Evolutionary conservation across 2,797 vertebrate genomes (phyloP).

Genomic region (Scleropages formosus): DNA sequence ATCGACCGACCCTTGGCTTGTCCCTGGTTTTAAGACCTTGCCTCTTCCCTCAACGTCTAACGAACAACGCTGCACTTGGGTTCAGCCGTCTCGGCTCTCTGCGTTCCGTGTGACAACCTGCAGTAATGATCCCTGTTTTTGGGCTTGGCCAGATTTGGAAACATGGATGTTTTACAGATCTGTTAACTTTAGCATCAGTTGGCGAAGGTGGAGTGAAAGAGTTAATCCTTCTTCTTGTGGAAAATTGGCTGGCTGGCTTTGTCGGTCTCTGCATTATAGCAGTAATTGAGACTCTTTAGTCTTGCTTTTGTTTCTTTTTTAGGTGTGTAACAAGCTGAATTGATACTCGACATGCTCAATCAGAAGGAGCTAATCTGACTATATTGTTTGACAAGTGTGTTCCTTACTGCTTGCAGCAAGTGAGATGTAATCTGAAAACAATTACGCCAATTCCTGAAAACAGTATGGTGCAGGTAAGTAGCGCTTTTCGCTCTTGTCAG

Average conservation of each 20-base stretch:
- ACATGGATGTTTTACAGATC: background rate
- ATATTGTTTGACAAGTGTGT: conserved; percentile 77
- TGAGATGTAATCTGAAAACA: conserved; percentile 76
- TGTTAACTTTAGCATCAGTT: background rate
- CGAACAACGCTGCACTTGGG: too few relatives aligned
- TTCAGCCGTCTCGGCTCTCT: too few relatives aligned
- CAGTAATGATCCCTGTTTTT: too few relatives aligned
- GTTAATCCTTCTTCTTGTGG: conserved; percentile 63
- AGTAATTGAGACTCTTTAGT: conserved; percentile 71
- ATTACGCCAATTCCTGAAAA: conserved; percentile 74
- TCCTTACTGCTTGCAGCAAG: conserved; percentile 69
- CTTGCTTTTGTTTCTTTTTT: conserved; percentile 71
- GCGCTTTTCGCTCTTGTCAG: conserved; percentile 63
- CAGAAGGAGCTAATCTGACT: conserved; percentile 78
- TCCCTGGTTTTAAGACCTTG: too few relatives aligned
- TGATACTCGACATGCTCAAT: conserved; percentile 70
- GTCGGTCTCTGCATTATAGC: conserved; percentile 62
- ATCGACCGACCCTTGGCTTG: too few relatives aligned
- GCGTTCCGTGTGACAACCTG: too few relatives aligned
- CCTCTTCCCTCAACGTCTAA: too few relatives aligned
- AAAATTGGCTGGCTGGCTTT: conserved; percentile 59
- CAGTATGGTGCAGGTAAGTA: conserved; percentile 71
- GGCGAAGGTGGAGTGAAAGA: conserved; percentile 53
- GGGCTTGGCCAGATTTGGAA: background rate
- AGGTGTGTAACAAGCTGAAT: conserved; percentile 70